Percentiles rank a stretch among this genome's conserved stretches.
Conservation (phyloP, 2,888 invertebrate genomes). For the Fragum sueziense region DNA sequence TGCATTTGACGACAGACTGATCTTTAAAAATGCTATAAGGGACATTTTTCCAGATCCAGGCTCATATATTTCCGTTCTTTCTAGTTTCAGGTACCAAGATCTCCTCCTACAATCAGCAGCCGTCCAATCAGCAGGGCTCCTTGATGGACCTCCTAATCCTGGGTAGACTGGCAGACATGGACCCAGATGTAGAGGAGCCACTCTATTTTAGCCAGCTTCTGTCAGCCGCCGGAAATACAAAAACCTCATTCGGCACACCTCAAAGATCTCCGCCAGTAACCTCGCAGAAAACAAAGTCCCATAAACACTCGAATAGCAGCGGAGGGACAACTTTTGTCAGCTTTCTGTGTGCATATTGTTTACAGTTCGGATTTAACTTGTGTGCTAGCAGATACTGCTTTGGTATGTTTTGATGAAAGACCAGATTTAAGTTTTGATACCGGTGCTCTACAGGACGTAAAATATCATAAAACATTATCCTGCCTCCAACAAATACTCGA, state of each 20-base stretch:
- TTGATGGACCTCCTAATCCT: not conserved
- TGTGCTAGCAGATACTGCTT: conserved; percentile 7
- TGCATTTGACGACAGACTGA: too few relatives aligned
- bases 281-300: not conserved
- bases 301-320: not conserved
- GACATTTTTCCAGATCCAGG: too few relatives aligned
- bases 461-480: too few relatives aligned
- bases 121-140: not conserved
- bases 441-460: not conserved
- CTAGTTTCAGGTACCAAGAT: too few relatives aligned
- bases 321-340: not conserved
- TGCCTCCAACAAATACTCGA: too few relatives aligned
- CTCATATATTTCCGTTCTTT: too few relatives aligned
- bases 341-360: conserved; percentile 11
- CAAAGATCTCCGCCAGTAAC: not conserved
- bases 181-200: not conserved
- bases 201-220: not conserved
- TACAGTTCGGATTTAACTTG: not conserved
- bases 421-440: not conserved
- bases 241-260: not conserved
- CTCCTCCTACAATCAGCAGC: not conserved
- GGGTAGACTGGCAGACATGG: not conserved
- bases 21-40: too few relatives aligned
- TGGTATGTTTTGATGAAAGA: not conserved
- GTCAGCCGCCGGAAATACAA: not conserved